Evolutionary conservation across 2,113 vertebrate genomes (phyloP).

Genomic region (Gobiocypris rarus): DNA sequence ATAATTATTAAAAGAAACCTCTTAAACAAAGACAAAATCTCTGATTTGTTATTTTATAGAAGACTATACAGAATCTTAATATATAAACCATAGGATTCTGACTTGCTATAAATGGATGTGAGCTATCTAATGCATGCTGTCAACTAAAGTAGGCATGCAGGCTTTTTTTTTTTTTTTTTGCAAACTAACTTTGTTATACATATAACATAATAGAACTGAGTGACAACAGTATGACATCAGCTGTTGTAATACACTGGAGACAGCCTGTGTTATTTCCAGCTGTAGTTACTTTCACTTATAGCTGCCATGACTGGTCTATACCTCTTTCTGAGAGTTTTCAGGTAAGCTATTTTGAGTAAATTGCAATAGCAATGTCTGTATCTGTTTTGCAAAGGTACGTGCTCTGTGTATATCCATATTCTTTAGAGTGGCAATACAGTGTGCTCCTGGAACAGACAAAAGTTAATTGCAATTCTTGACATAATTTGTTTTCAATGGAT

Average conservation of each 20-base stretch:
- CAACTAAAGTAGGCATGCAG: not conserved
- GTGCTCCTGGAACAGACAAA: not conserved
- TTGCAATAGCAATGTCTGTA: not conserved
- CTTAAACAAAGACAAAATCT: too few relatives aligned
- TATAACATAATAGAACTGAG: not conserved
- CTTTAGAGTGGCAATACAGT: not conserved
- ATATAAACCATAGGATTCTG: too few relatives aligned
- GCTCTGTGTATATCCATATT: not conserved
- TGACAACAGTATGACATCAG: not conserved
- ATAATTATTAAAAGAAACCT: not conserved
- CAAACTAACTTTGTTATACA: not conserved
- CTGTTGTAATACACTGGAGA: not conserved
- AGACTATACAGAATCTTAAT: too few relatives aligned
- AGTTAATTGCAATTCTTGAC: slow-evolving; percentile 18
- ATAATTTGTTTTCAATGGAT: not conserved
- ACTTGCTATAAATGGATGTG: not conserved
- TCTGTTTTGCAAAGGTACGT: not conserved
- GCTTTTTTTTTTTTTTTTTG: too few relatives aligned
- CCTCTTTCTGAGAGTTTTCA: not conserved
- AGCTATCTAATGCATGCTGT: not conserved
- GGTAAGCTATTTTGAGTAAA: too few relatives aligned
- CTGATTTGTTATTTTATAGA: too few relatives aligned
- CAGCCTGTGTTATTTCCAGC: not conserved
- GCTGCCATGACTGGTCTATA: not conserved
- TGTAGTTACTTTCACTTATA: not conserved